Evolutionary conservation across 2,113 vertebrate genomes (phyloP).

Genomic region (Acrocephalus arundinaceus): DNA sequence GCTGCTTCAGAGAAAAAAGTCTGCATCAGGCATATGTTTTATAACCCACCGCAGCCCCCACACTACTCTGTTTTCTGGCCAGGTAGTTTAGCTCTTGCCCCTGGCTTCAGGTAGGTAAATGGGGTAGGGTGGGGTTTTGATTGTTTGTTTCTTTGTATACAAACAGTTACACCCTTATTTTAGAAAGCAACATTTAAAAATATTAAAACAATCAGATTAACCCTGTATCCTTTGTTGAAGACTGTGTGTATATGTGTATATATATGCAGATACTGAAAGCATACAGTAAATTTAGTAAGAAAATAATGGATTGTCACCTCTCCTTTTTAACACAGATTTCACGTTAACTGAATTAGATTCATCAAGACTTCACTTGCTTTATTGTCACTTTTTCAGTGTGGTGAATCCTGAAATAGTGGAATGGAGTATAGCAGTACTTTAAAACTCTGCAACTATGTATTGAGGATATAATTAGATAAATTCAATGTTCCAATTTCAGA

Average conservation of each 20-base stretch:
- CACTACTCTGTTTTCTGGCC: not conserved
- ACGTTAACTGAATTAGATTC: not conserved
- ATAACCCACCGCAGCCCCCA: rapidly evolving
- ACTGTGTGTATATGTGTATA: rapidly evolving
- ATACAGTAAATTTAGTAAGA: not conserved
- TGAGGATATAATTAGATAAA: not conserved
- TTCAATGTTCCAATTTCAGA: not conserved
- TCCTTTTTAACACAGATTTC: not conserved
- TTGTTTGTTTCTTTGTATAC: not conserved
- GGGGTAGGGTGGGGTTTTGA: not conserved
- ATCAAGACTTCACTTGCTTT: not conserved
- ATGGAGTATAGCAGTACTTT: not conserved
- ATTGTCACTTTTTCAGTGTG: not conserved
- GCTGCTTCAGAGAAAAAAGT: not conserved
- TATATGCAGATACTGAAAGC: not conserved
- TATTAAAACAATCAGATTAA: not conserved
- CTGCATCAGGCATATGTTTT: not conserved
- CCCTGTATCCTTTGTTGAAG: not conserved
- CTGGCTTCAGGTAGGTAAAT: not conserved
- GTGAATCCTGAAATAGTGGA: not conserved
- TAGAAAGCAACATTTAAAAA: not conserved
- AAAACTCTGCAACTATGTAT: not conserved
- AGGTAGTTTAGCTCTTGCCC: not conserved
- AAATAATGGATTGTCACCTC: not conserved
- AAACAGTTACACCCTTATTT: not conserved